Base-by-base conservation (phyloP, 2,888 invertebrate genomes). In the Macrosiphum euphorbiae region DNA sequence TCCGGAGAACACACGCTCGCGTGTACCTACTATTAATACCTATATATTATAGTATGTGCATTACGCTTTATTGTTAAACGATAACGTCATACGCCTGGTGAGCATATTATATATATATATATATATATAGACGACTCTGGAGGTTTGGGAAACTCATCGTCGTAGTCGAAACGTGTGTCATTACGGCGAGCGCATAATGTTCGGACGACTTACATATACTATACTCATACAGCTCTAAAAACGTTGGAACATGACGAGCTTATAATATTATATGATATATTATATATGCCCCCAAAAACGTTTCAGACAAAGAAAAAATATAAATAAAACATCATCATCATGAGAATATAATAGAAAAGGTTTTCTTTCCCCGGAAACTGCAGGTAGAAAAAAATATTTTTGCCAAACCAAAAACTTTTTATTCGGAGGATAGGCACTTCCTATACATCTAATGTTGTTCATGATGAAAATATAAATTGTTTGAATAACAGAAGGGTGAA, bases 11-110 rank as follows among this genome's bases (percentile, higher is more conserved):
- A 20, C 35, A 78, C 78, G 78, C 78, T 61, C 61, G 26, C 67
- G 28, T 67, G 61, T 13, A n/a, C 47, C 47, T 11, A 47, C 8
- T 47, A 47, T 0, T 47, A 47, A 52, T 67, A 67, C 13, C 13
- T 67, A n/a, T n/a, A 67, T 16, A n/a, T 67, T 5, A 52, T n/a
- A 61, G n/a, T 61, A 61, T 78, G 78, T 78, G 35, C 78, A 78
- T 78, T 78, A 78, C 78, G 78, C 35, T 78, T 78, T 78, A 78
- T 78, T 78, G 78, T 78, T 78, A 78, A 78, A 41, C 20, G 78
- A 78, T 78, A 78, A 78, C 78, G 35, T 78, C 78, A 78, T 78
- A 78, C 35, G 20, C 78, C 3, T 3, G 78, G 78, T 20, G 35
- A 78, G 20, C 58, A 26, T 26, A 55, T 55, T 7, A 55, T 55